Conservation (phyloP, 2,888 invertebrate genomes). For the Embidobia sp. region DNA sequence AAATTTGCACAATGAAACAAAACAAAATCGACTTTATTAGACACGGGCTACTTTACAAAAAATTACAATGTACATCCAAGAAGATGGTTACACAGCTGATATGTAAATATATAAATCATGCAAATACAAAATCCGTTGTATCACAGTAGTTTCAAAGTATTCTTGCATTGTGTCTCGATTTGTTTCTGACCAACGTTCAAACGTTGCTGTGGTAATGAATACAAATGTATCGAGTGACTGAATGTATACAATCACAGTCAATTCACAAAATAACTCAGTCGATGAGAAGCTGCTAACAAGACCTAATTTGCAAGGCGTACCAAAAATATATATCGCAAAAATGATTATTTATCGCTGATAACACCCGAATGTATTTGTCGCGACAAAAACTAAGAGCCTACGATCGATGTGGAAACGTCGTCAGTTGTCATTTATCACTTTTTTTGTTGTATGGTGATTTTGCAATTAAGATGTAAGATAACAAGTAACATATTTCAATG, state of each 20-base stretch:
- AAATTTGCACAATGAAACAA: constrained; percentile 14
- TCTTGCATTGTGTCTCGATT: too few species aligned
- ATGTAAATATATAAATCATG: constrained; percentile 43
- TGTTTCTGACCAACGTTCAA: neutral
- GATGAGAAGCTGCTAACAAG: too few species aligned
- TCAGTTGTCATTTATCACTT: constrained; percentile 44
- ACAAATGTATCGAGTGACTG: too few species aligned
- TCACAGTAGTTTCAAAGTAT: constrained; percentile 38
- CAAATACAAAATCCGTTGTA: constrained; percentile 35
- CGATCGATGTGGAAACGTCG: constrained; percentile 38
- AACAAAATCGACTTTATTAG: constrained; percentile 21
- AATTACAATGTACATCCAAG: constrained; percentile 36
- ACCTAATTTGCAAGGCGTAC: too few species aligned
- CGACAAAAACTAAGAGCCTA: too few species aligned
- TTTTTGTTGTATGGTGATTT: constrained; percentile 45
- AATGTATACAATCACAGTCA: too few species aligned
- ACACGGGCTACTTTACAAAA: constrained; percentile 25
- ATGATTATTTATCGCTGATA: too few species aligned
- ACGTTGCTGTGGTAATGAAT: too few species aligned
- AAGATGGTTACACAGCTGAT: constrained; percentile 18
- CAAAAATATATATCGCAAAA: too few species aligned
- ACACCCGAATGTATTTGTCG: too few species aligned
- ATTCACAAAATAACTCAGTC: too few species aligned
- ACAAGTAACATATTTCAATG: constrained; percentile 15
- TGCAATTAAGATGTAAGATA: constrained; percentile 46